These are phyloP conservation scores for Spongilla lacustris DNA, from an alignment of 37 sponge, comb jelly and placozoan species.

Conservation along the genomic window DNA sequence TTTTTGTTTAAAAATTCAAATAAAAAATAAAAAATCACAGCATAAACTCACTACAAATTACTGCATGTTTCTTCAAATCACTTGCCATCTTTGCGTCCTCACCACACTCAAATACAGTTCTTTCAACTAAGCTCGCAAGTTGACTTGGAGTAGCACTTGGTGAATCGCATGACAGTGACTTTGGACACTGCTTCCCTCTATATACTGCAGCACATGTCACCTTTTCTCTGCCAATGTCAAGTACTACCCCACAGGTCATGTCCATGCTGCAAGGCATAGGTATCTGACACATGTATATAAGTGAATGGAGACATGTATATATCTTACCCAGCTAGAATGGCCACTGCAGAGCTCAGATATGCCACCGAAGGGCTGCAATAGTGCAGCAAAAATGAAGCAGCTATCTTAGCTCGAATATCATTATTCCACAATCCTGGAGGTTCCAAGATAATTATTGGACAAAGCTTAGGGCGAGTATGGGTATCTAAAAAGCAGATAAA, in stretches of 20 bases:
- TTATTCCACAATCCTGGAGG: constrained; percentile 28
- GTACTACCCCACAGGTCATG: constrained; percentile 8
- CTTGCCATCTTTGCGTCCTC: neutral
- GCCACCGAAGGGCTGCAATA: neutral
- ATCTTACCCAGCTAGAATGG: constrained; percentile 22
- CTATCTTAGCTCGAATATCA: neutral
- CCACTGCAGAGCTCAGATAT: constrained; percentile 26
- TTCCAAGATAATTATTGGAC: constrained; percentile 20
- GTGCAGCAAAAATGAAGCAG: neutral
- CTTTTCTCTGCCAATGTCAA: constrained; percentile 27
- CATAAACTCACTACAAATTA: neutral
- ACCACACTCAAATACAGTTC: neutral
- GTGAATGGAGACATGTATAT: neutral
- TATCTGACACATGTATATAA: neutral
- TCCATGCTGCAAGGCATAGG: neutral
- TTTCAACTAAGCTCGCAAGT: constrained; percentile 19
- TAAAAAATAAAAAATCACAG: neutral
- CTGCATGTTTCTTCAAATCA: neutral
- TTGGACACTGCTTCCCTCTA: constrained; percentile 2
- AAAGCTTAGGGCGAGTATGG: neutral
- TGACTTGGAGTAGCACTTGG: neutral
- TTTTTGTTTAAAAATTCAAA: neutral
- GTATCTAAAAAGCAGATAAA: constrained; percentile 10
- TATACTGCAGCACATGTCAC: constrained; percentile 22
- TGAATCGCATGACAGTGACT: constrained; percentile 4